Evolutionary conservation across 2,113 vertebrate species (phyloP), one percentile per base, ranked within the genome.

Genomic region (Scalopus aquaticus): DNA sequence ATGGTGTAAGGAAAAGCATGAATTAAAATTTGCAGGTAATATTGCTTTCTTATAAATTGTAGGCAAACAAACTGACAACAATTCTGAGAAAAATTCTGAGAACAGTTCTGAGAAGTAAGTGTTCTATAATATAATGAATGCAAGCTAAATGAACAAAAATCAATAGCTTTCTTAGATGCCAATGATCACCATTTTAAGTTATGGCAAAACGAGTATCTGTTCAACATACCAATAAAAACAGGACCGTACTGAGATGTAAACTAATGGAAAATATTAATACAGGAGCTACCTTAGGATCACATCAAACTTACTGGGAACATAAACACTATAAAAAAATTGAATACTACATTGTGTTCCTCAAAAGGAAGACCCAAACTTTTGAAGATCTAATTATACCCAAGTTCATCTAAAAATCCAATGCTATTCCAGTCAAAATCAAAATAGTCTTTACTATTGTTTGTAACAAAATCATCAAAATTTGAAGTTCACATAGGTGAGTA

Each of bases 241-340:
- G 8, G 19, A 81, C 56, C 15, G 37, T 24, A 12, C 35, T 44
- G 73, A 35, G 17, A 65, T 74, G 4, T 35, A 74, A 60, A 13
- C 64, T 51, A 65, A 87, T 72, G 39, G 35, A 4, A 79, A 83
- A 19, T 20, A 54, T 54, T 58, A 58, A 30, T 9, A 51, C 10
- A 35, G 2, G 0, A 37, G 32, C 12, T 26, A 20, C 7, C 2
- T 39, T 26, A n/a, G 15, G 2, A 42, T 56, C 17, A 24, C 0
- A 37, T 26, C 30, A 49, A 91, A 60, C n/a, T 76, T 70, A 54
- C 9, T 7, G 1, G 84, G 37, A 10, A 51, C 30, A 58, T 20
- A 7, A 0, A n/a, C 17, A 60, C 17, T 10, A n/a, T n/a, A 70
- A 72, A 65, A n/a, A 26, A 35, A 78, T 0, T 32, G 7, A 62